phyloP scores from a whole-genome alignment of 2,888 invertebrate species.

The Epinotia bilunana region DNA sequence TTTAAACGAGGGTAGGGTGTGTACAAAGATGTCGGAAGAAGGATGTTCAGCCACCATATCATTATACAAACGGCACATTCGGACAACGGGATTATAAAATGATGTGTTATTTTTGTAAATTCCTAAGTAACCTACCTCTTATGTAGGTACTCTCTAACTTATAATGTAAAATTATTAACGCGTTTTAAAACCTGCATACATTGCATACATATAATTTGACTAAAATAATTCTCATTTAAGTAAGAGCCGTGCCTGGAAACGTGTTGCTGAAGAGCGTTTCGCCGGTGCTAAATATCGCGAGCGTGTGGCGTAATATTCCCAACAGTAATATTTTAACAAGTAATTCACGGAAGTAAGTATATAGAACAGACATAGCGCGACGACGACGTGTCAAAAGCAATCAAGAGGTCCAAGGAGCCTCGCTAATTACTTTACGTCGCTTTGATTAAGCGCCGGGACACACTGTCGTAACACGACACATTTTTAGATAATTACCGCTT shows the following conservation, averaged over 20 bases:
- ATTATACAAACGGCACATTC: too few relatives aligned
- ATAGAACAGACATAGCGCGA: slow-evolving; percentile 37
- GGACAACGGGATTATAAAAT: too few relatives aligned
- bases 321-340: slow-evolving; percentile 41
- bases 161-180: background rate
- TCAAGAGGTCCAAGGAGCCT: slow-evolving; percentile 64
- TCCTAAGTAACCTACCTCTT: too few relatives aligned
- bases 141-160: too few relatives aligned
- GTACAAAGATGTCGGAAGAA: too few relatives aligned
- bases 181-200: background rate
- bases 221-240: slow-evolving; percentile 22
- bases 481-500: slow-evolving; percentile 39
- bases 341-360: slow-evolving; percentile 28
- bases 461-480: slow-evolving; percentile 39
- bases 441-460: slow-evolving; percentile 51
- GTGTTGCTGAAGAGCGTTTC: slow-evolving; percentile 20
- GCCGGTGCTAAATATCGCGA: slow-evolving; percentile 22
- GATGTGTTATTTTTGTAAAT: too few relatives aligned
- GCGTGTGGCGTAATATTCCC: slow-evolving; percentile 26
- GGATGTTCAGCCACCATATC: too few relatives aligned
- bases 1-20: too few relatives aligned
- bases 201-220: background rate
- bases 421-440: slow-evolving; percentile 65
- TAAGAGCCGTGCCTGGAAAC: slow-evolving; percentile 16
- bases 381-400: slow-evolving; percentile 68